Conservation (phyloP, 2,797 vertebrate genomes). For the Hybognathus amarus region DNA sequence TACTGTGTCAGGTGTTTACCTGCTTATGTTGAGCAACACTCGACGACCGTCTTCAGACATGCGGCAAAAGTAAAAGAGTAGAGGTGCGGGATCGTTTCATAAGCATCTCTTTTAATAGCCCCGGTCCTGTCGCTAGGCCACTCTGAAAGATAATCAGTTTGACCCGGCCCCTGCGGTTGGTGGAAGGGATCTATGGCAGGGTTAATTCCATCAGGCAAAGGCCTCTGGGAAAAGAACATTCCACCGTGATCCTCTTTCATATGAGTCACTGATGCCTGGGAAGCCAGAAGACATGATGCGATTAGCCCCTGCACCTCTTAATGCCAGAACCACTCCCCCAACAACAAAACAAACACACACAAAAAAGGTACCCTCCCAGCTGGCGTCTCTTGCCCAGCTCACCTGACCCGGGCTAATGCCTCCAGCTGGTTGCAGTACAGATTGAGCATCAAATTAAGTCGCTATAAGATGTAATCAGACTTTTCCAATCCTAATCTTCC, state of each 20-base stretch:
- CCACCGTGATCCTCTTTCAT: conserved; percentile 86
- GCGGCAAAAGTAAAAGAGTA: conserved; percentile 41
- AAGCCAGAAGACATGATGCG: conserved; percentile 82
- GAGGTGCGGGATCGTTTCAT: conserved; percentile 44
- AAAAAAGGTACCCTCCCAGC: conserved; percentile 29
- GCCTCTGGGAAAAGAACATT: conserved; percentile 86
- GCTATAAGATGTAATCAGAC: conserved; percentile 40
- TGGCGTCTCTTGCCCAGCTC: conserved; percentile 1
- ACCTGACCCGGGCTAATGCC: conserved; percentile 22
- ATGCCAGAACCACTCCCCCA: conserved; percentile 62
- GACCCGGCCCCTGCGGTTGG: conserved; percentile 77
- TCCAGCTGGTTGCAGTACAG: background rate
- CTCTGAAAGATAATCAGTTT: conserved; percentile 80
- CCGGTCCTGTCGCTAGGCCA: conserved; percentile 31
- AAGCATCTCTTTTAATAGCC: conserved; percentile 61
- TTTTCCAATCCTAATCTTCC: conserved; percentile 33
- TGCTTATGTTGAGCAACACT: background rate
- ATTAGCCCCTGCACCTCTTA: conserved; percentile 77
- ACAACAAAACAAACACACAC: conserved; percentile 56
- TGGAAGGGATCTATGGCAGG: conserved; percentile 80
- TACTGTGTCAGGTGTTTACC: conserved; percentile 18
- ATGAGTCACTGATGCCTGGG: conserved; percentile 81
- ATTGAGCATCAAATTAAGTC: conserved; percentile 38
- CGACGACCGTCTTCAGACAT: background rate
- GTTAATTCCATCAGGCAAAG: conserved; percentile 85